Percentiles rank a stretch among this genome's conserved stretches.
Conservation (phyloP, 2,888 invertebrate species). For the Branchinecta sandiegonensis region DNA sequence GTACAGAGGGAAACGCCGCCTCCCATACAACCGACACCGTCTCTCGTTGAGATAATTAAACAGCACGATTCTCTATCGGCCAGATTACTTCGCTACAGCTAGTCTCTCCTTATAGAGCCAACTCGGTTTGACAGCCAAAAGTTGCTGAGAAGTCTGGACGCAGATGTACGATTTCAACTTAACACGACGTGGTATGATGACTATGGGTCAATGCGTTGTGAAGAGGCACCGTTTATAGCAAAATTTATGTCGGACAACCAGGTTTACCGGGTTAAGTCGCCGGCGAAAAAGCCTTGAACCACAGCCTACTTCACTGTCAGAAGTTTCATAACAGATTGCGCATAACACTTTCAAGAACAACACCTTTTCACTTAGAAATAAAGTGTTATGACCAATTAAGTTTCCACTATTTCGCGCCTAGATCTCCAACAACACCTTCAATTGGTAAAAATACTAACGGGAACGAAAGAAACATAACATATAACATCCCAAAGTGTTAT, state of each 20-base stretch:
- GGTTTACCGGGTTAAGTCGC: neutral
- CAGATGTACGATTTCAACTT: slow-evolving; percentile 3
- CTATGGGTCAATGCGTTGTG: neutral
- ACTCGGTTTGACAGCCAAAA: slow-evolving; percentile 6
- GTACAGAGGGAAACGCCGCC: neutral
- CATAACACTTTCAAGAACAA: no score
- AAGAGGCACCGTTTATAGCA: neutral
- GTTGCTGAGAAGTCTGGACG: neutral
- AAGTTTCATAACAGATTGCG: no score
- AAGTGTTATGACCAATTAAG: no score
- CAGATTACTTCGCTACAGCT: neutral
- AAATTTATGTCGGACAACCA: neutral
- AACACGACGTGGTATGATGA: neutral
- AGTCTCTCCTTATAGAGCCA: neutral
- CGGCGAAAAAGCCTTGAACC: no score
- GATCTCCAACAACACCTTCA: no score
- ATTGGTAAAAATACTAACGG: no score
- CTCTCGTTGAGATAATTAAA: neutral
- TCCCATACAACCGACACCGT: neutral
- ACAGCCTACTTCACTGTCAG: no score
- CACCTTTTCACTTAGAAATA: no score
- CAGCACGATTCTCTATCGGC: neutral
- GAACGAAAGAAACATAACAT: no score
- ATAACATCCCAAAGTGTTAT: no score
- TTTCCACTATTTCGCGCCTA: no score